A percentile compares a stretch with the other conserved stretches of the same genome.
Conservation (phyloP, 2,797 vertebrate species). For the Dallia pectoralis region DNA sequence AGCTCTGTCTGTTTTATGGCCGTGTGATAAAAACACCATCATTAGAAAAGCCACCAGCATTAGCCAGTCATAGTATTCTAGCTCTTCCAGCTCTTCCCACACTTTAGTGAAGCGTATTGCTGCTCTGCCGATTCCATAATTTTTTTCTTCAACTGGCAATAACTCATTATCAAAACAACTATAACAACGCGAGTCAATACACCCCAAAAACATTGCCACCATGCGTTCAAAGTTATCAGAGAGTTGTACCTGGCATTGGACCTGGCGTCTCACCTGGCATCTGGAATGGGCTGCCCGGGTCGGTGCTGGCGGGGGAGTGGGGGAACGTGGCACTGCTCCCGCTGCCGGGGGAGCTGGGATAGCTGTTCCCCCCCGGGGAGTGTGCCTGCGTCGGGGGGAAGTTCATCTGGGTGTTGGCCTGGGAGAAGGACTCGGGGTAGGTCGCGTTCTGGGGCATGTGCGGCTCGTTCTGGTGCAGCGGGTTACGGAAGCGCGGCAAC, state of each 20-base stretch:
- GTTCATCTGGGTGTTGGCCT: constrained; percentile 84
- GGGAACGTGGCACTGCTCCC: constrained; percentile 92
- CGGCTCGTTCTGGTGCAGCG: constrained; percentile 89
- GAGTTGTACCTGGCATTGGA: not conserved
- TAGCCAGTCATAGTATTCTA: too few relatives aligned
- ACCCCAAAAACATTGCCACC: too few relatives aligned
- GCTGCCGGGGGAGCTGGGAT: constrained; percentile 91
- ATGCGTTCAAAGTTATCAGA: not conserved
- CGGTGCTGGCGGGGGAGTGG: constrained; percentile 94
- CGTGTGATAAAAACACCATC: not conserved
- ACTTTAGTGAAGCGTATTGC: too few relatives aligned
- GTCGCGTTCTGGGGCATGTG: constrained; percentile 98
- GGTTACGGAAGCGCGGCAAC: constrained; percentile 93
- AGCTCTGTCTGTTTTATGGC: not conserved
- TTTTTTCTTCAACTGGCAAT: too few relatives aligned
- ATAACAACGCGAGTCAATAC: not conserved
- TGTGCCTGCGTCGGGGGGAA: constrained; percentile 72
- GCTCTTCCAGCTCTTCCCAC: too few relatives aligned
- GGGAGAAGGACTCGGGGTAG: constrained; percentile 91
- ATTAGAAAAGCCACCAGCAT: too few relatives aligned
- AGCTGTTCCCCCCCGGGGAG: constrained; percentile 89
- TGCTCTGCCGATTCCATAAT: too few relatives aligned
- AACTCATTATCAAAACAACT: too few relatives aligned
- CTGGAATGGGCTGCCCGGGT: constrained; percentile 96
- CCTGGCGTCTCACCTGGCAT: constrained; percentile 85